Evolutionary conservation across 2,888 invertebrate species (phyloP), one percentile per base, ranked within the genome.

Genomic region (Aelia acuminata): DNA sequence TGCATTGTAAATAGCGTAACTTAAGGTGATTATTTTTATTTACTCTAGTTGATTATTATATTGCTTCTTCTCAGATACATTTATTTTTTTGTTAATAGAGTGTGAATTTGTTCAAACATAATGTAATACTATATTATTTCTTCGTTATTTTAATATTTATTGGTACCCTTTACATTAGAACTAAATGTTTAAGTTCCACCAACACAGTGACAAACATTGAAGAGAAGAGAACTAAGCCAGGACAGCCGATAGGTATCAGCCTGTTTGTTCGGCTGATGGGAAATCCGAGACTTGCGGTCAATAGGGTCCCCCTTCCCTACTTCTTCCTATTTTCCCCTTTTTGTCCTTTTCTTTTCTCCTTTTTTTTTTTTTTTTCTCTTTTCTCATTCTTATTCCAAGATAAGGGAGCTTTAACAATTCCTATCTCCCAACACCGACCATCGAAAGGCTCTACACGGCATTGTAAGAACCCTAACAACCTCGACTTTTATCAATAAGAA

Each of bases 201-300:
- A 35, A 70, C 63, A 7, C 31, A 15, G 2, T 35, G 63, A 35
- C 31, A 70, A 31, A 70, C 63, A 70, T 31, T 31, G 31, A 31
- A 70, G n/a, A n/a, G n/a, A 35, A 20, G 3, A 18, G 0, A 8
- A 18, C 63, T 70, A 70, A 70, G 63, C 63, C 63, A 18, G 18
- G 5, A 15, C 18, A 35, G 63, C 18, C 31, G 63, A 70, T 70
- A 70, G 63, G 63, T 70, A 70, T 70, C 63, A 57, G 31, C 26
- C 63, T 70, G 63, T 70, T 70, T 70, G 63, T 70, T 70, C 35
- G 63, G 63, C 63, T 70, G 63, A 70, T 70, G 63, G 63, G 63
- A 70, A 70, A 70, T 70, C 63, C 63, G 63, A 70, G 63, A 70
- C 63, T 70, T 70, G 63, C 63, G 63, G 63, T 70, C 63, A 70